A percentile compares a stretch with the other conserved stretches of the same genome.
phyloP scores from a whole-genome alignment of 35 echinoderm and acorn worm species.

The Patiria miniata region DNA sequence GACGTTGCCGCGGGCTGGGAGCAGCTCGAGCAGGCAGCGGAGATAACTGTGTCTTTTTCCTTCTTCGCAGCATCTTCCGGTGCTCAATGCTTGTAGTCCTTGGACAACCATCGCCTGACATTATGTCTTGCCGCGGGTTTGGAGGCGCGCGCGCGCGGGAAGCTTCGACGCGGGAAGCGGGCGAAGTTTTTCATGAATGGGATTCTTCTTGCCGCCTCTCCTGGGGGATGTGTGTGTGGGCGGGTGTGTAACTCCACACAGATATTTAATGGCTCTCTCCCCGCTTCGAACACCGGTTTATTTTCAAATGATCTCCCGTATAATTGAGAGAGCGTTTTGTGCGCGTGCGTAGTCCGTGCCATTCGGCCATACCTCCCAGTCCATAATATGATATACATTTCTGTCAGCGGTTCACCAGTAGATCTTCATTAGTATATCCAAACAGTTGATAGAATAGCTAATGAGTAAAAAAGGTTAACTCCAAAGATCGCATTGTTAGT shows the following conservation, averaged over 20 bases:
- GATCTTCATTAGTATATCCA: too few relatives aligned
- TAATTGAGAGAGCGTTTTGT: neutral
- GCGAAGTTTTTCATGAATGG: constrained; percentile 1
- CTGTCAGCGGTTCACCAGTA: too few relatives aligned
- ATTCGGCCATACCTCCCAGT: neutral
- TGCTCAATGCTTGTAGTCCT: neutral
- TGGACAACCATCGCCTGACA: too few relatives aligned
- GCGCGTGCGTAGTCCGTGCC: neutral
- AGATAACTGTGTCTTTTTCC: neutral
- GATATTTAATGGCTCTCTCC: neutral
- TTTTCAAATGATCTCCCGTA: neutral
- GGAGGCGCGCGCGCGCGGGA: neutral
- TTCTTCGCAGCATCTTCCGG: neutral
- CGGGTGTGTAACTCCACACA: neutral
- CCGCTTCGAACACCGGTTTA: neutral
- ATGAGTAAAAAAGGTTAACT: too few relatives aligned
- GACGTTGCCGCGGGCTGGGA: neutral
- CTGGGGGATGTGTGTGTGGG: constrained; percentile 16
- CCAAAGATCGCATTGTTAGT: too few relatives aligned
- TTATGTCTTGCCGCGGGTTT: too few relatives aligned
- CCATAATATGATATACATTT: too few relatives aligned
- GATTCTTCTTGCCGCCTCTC: neutral
- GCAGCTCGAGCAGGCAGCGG: neutral
- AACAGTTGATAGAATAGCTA: too few relatives aligned
- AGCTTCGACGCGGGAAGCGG: neutral